Conservation (phyloP, 2,113 vertebrate species). For the Laterallus jamaicensis region DNA sequence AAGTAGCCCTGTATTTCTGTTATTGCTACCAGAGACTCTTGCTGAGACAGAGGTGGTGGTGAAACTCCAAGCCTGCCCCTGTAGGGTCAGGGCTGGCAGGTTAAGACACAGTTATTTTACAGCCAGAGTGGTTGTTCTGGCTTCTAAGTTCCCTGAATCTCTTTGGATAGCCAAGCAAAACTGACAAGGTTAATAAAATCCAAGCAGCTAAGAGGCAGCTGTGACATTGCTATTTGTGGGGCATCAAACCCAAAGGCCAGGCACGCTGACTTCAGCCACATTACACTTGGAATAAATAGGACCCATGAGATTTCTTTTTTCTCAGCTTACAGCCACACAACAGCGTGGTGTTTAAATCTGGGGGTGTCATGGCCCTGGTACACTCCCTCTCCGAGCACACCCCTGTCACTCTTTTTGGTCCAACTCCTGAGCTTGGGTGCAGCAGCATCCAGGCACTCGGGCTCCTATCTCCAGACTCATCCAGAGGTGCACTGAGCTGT, state of each 20-base stretch:
- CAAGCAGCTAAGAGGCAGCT: neutral
- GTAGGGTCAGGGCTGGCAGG: neutral
- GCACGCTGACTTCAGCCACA: neutral
- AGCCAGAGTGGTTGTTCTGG: neutral
- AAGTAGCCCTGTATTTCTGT: neutral
- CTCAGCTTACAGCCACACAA: neutral
- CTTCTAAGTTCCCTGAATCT: neutral
- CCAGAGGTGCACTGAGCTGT: neutral
- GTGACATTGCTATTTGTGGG: neutral
- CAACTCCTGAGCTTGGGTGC: accelerated
- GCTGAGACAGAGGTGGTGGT: neutral
- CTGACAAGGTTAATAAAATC: neutral
- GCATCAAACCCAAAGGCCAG: neutral
- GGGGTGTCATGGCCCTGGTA: neutral
- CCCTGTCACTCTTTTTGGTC: neutral
- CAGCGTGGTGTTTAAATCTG: accelerated
- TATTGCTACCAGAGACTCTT: neutral
- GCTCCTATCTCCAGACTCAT: accelerated
- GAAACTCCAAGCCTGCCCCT: neutral
- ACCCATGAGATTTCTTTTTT: neutral
- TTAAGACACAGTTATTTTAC: neutral
- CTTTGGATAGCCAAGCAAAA: neutral
- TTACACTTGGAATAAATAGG: neutral
- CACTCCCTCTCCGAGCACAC: accelerated
- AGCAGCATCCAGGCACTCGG: neutral